Evolutionary conservation across 2,888 invertebrate species (phyloP), one percentile per base, ranked within the genome.

Genomic region (Brenthis hecate): DNA sequence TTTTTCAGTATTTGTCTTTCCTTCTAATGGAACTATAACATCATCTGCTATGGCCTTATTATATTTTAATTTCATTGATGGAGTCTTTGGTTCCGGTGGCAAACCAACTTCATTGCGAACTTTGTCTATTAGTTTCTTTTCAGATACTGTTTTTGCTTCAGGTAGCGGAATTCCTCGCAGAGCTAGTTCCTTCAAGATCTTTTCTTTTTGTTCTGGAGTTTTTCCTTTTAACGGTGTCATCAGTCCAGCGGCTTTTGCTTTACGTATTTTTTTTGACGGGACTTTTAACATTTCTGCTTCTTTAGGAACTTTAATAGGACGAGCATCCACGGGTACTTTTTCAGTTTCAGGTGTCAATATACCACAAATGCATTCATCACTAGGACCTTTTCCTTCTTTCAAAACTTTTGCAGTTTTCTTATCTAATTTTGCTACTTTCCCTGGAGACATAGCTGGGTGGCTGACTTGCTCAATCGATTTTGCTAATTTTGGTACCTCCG

Each of bases 331-430:
- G 73, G 64, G 14, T n/a, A 14, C 14, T 56, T 70, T 75, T 74
- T 78, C 74, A 13, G 73, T 74, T 32, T 74, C 73, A 14, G 77
- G 77, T 13, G 78, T 74, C 13, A 80, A 68, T 16, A 77, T 68
- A 55, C 72, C 71, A 69, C 79, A 80, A 54, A 82, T 80, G 66
- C 81, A 82, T 76, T 82, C 78, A 60, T 81, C 81, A 56, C 75
- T 76, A 11, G 80, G 80, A 1, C 80, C 80, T 72, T 77, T 79
- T 0, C 78, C 78, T 71, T 80, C 80, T 70, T 71, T 79, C 36
- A 78, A 78, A 3, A 72, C 51, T 75, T 81, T 80, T 13, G 77
- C 77, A 0, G 79, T 78, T 70, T 74, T 73, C 65, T 71, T 55
- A 48, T 79, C 68, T 51, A 79, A 71, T 62, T 75, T 72, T 43